These are phyloP conservation scores for Drosophila subobscura DNA, from an alignment of 1,140 invertebrate genomes.

Conservation along the genomic window DNA sequence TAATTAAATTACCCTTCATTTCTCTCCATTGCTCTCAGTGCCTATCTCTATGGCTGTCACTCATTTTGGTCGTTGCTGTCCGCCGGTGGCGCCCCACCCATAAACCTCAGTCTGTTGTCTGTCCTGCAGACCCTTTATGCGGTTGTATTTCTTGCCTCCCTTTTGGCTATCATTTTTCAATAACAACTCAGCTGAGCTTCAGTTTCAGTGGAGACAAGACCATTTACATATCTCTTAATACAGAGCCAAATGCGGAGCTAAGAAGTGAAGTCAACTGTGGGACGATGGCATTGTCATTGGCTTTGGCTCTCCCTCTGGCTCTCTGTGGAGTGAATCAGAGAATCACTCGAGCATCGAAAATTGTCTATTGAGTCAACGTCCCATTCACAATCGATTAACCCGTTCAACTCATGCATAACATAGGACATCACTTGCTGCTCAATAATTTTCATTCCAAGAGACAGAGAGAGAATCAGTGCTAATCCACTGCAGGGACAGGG, in stretches of 20 bases:
- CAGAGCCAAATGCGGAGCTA: neutral
- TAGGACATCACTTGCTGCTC: neutral
- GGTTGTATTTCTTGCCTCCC: constrained; percentile 4
- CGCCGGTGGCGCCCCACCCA: constrained; percentile 13
- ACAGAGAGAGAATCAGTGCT: constrained; percentile 12
- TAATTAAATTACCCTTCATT: constrained; percentile 51
- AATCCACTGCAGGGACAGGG: constrained; percentile 23
- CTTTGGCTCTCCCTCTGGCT: neutral
- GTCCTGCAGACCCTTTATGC: neutral
- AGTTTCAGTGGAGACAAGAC: constrained; percentile 21
- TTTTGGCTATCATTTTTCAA: constrained; percentile 28
- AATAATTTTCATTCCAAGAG: neutral
- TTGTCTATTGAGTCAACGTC: constrained; percentile 15
- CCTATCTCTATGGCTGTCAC: constrained; percentile 24
- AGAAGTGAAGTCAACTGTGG: constrained; percentile 39
- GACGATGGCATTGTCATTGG: neutral
- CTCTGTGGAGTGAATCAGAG: constrained; percentile 3
- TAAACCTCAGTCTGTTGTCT: neutral
- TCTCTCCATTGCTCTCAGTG: constrained; percentile 20
- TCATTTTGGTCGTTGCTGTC: constrained; percentile 31
- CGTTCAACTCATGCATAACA: constrained; percentile 2
- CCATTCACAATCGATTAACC: constrained; percentile 35
- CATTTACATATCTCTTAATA: constrained; percentile 17
- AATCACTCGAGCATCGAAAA: constrained; percentile 1
- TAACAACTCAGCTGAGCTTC: constrained; percentile 18